These are phyloP conservation scores for Scartelaos histophorus DNA, from an alignment of 2,113 vertebrate species.

Conservation along the genomic window DNA sequence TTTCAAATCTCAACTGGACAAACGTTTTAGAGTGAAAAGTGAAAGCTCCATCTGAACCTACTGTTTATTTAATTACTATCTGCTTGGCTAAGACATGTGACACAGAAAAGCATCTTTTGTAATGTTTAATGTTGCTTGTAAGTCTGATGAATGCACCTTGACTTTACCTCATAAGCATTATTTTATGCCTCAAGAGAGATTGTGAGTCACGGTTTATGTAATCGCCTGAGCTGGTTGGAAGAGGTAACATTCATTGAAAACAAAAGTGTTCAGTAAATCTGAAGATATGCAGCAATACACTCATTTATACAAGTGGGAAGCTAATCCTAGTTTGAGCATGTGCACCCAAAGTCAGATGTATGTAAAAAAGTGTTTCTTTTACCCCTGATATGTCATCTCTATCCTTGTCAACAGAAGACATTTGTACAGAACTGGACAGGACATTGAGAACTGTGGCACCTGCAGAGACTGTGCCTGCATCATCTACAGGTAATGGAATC, in stretches of 20 bases:
- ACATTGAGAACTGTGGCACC: constrained; percentile 88
- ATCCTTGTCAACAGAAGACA: constrained; percentile 78
- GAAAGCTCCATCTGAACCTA: constrained; percentile 50
- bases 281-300: constrained; percentile 25
- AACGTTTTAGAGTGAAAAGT: constrained; percentile 1
- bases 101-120: constrained; percentile 28
- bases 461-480: constrained; percentile 89
- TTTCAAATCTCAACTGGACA: too few species aligned
- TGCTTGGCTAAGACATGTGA: constrained; percentile 27
- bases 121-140: constrained; percentile 20
- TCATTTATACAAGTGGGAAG: constrained; percentile 19
- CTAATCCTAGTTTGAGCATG: constrained; percentile 23
- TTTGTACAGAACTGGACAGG: constrained; percentile 85
- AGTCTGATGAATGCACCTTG: constrained; percentile 30
- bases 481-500: constrained; percentile 82
- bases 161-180: constrained; percentile 68
- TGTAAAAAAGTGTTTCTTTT: constrained; percentile 40
- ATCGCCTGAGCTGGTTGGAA: constrained; percentile 44
- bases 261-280: constrained; percentile 40
- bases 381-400: constrained; percentile 68
- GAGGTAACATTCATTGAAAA: constrained; percentile 66
- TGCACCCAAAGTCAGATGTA: constrained; percentile 20
- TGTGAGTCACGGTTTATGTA: constrained; percentile 70
- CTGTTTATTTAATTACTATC: constrained; percentile 14
- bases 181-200: constrained; percentile 60